Evolutionary conservation across 2,888 invertebrate genomes (phyloP), one percentile per base, ranked within the genome.

Genomic region (Diarsia rubi): DNA sequence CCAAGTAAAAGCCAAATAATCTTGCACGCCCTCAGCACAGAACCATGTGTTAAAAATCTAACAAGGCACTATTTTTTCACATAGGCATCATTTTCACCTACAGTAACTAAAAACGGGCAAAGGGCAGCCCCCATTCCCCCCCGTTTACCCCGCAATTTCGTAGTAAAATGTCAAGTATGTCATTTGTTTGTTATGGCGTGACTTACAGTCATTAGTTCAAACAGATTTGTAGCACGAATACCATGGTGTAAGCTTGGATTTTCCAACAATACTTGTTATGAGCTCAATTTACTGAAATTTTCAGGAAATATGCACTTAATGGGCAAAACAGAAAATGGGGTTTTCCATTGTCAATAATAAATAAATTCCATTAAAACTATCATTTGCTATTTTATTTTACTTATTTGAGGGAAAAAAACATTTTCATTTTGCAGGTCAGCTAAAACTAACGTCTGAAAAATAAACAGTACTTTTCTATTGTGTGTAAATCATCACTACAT

Each of bases 181-280:
- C 27, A 74, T 47, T 74, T 42, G 4, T 75, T 42, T 47, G 47
- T 24, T 8, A 49, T 75, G 2, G 75, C 67, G 75, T 75, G 75
- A 59, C 75, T 44, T 31, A 9, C 14, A 16, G 42, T 31, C 75
- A 59, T 67, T 75, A 67, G 16, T 27, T 14, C 47, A 0, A 24
- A 49, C 59, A 24, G 42, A 75, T 75, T 67, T 67, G 75, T 49
- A 75, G 42, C 75, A 59, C 42, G 59, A 75, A 67, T n/a, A 9
- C 1, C 11, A 42, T 3, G 12, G 16, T 1, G 21, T 12, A 49
- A 67, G 21, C 31, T 19, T 65, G 47, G 67, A 31, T 59, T 67
- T 75, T 59, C 75, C 75, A 75, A 47, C 31, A 27, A 21, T 11
- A 21, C 75, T 67, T 59, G 42, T 59, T 74, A 74, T 42, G 21